Percentiles rank a stretch among this genome's conserved stretches.
phyloP scores from a whole-genome alignment of 2,888 invertebrate species.

The Petrophora chlorosata region DNA sequence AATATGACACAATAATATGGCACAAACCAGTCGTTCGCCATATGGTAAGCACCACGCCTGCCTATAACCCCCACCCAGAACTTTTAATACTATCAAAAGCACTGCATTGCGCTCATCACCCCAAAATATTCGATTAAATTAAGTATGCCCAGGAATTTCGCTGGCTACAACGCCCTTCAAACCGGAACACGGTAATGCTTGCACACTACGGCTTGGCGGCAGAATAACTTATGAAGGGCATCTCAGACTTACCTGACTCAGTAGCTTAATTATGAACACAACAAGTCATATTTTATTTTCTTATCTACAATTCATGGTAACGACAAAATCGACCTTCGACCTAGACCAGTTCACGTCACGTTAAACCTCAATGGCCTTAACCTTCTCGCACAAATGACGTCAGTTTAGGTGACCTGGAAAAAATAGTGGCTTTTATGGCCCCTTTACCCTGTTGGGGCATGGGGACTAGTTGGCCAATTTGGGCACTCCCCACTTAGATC shows the following conservation, averaged over 20 bases:
- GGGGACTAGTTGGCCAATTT: not conserved
- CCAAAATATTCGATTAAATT: too few species aligned
- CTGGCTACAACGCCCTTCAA: too few species aligned
- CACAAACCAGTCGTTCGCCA: too few species aligned
- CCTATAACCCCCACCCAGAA: too few species aligned
- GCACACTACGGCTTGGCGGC: too few species aligned
- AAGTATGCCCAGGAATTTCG: too few species aligned
- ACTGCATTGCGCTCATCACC: too few species aligned
- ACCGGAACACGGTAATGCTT: too few species aligned
- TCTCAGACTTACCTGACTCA: slow-evolving; percentile 6
- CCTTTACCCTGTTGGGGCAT: too few species aligned
- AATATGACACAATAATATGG: too few species aligned
- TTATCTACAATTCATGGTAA: slow-evolving; percentile 20
- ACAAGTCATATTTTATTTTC: slow-evolving; percentile 12
- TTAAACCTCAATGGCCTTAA: slow-evolving; percentile 9
- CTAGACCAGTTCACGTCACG: slow-evolving; percentile 4
- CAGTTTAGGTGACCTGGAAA: slow-evolving; percentile 9
- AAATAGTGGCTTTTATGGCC: not conserved
- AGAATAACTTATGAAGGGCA: slow-evolving; percentile 3
- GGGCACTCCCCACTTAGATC: not conserved
- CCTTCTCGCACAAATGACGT: slow-evolving; percentile 8
- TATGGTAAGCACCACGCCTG: too few species aligned
- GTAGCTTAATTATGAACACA: slow-evolving; percentile 2
- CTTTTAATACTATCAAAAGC: too few species aligned
- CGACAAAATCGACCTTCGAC: slow-evolving; percentile 16